These are phyloP conservation scores for Diphyllodes magnificus DNA, from an alignment of 2,113 vertebrate genomes.

Conservation along the genomic window DNA sequence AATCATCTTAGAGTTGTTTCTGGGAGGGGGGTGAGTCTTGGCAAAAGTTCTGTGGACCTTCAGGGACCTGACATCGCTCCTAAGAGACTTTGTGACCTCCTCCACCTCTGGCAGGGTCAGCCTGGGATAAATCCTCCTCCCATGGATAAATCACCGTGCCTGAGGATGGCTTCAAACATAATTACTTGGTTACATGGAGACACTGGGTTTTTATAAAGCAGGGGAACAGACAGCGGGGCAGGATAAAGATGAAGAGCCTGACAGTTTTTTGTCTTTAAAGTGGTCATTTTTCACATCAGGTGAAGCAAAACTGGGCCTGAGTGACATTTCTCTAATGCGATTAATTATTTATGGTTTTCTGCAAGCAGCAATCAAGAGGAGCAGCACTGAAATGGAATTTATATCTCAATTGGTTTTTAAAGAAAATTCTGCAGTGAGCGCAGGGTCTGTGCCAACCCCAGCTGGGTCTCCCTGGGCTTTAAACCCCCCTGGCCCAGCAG, in stretches of 20 bases:
- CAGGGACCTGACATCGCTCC: background rate
- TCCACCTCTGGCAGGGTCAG: background rate
- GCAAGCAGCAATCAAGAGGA: background rate
- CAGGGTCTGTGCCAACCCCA: background rate
- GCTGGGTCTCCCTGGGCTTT: background rate
- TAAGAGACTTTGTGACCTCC: background rate
- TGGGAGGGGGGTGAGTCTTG: background rate
- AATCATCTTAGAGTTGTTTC: background rate
- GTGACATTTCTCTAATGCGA: background rate
- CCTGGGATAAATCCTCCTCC: background rate
- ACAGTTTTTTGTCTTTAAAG: background rate
- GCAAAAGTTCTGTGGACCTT: background rate
- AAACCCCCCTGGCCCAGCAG: background rate
- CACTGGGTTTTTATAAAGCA: background rate
- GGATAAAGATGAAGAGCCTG: constrained; percentile 4
- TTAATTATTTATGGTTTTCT: constrained; percentile 24
- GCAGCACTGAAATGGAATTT: background rate
- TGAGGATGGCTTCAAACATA: background rate
- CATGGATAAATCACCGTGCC: background rate
- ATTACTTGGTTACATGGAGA: background rate
- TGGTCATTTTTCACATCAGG: constrained; percentile 5
- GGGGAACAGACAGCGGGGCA: background rate
- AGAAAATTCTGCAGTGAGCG: background rate
- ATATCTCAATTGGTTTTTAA: background rate
- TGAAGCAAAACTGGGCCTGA: background rate